Base-by-base conservation (phyloP, 2,888 invertebrate genomes). In the Hyppa rectilinea region DNA sequence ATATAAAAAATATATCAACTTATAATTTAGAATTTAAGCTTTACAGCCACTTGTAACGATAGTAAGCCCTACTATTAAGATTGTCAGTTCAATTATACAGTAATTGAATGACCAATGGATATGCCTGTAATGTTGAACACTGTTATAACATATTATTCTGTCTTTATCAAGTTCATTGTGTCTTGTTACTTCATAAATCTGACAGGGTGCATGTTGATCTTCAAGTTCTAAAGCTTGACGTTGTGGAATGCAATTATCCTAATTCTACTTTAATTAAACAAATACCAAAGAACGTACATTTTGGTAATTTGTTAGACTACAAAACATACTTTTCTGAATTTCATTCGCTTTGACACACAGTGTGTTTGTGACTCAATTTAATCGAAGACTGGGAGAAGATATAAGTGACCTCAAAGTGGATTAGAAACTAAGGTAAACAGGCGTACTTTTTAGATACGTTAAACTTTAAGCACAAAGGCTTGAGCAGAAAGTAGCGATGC, bases 51-150 rank as follows among this genome's bases (percentile, higher is more conserved):
- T 62, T 38, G 59, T 5, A 68, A 40, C 14, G 36, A 40, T 59
- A 70, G 29, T 55, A 76, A 62, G 52, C 26, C 36, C 62, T 34
- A 29, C 31, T 50, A 59, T 66, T 74, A 40, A 65, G 60, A 67
- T 75, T 75, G 69, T 72, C 66, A 69, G 59, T 67, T 59, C 69
- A 81, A 81, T 81, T 64, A 81, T 69, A 47, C 9, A 20, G 71
- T 70, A 72, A 75, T 74, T 74, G 55, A 78, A 75, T 61, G 63
- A 43, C 53, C 40, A 78, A 64, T 81, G 68, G 55, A 69, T 53
- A 62, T 64, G 63, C 53, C 61, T 69, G 40, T 62, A 26, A 64
- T 58, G 52, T 61, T 47, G 20, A 34, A 63, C 58, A 55, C 52
- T 31, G 31, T 34, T 63, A n/a, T 29, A 65, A 29, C 47, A 49